These are phyloP conservation scores for Desmodus rotundus DNA, from an alignment of 2,113 vertebrate genomes.

Conservation along the genomic window DNA sequence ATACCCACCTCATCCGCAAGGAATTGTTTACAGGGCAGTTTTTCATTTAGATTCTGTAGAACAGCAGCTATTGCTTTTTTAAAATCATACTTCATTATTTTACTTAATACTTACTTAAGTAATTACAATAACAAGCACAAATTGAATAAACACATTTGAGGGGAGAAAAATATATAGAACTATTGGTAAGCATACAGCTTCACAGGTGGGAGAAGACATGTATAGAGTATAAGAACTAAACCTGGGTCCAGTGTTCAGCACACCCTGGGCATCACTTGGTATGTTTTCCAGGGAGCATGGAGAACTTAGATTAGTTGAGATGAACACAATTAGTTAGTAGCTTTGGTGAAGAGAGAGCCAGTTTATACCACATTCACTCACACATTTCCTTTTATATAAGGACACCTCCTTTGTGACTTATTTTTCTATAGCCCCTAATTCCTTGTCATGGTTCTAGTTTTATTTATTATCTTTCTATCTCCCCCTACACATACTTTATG, in stretches of 20 bases:
- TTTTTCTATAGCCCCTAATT: background rate
- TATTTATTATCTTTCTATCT: background rate
- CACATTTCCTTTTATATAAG: background rate
- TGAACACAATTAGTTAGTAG: background rate
- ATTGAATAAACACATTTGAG: background rate
- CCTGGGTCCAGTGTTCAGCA: background rate
- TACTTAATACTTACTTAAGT: conserved; percentile 36
- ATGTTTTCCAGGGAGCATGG: background rate
- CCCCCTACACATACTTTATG: background rate
- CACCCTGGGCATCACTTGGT: accelerated
- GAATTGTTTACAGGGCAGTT: background rate
- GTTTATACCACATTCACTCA: background rate
- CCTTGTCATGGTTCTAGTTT: background rate
- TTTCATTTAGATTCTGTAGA: conserved; percentile 24
- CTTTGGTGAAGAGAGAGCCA: background rate
- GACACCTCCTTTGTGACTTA: background rate
- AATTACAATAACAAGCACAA: background rate
- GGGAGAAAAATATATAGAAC: background rate
- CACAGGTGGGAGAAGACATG: background rate
- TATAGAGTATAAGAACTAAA: background rate
- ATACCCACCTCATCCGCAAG: background rate
- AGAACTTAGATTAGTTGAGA: background rate
- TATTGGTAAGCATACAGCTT: background rate
- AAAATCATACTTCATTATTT: background rate
- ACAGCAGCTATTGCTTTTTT: background rate